A percentile compares a stretch with the other conserved stretches of the same genome.
These are phyloP conservation scores for Carposina sasakii DNA, from an alignment of 1,140 invertebrate genomes.

Conservation along the genomic window DNA sequence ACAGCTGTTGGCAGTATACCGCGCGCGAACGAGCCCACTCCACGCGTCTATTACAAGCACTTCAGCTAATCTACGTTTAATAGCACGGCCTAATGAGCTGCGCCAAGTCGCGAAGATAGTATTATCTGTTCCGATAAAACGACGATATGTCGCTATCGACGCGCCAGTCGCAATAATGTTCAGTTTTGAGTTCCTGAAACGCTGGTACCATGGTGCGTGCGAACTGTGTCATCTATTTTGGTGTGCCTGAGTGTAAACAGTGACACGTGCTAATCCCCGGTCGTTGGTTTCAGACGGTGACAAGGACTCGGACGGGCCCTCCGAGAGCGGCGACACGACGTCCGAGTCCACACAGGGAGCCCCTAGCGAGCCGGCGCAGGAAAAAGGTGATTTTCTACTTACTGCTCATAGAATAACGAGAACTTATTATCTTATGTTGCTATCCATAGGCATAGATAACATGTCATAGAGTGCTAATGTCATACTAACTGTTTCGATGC, in stretches of 20 bases:
- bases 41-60: slow-evolving; percentile 29
- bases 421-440: too few species aligned
- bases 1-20: not conserved
- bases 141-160: slow-evolving; percentile 40
- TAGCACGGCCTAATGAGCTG: slow-evolving; percentile 23
- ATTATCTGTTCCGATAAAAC: slow-evolving; percentile 53
- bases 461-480: too few species aligned
- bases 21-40: slow-evolving; percentile 26
- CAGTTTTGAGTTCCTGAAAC: slow-evolving; percentile 61
- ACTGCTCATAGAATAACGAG: slow-evolving; percentile 12
- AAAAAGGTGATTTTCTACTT: slow-evolving; percentile 61
- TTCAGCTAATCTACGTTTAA: slow-evolving; percentile 8
- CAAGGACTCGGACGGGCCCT: slow-evolving; percentile 68
- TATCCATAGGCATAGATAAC: too few species aligned
- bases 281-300: slow-evolving; percentile 61
- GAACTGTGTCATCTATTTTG: slow-evolving; percentile 20
- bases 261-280: too few species aligned
- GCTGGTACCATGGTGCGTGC: slow-evolving; percentile 62
- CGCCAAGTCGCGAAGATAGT: slow-evolving; percentile 17
- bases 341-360: slow-evolving; percentile 62
- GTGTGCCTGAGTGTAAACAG: slow-evolving; percentile 18
- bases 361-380: slow-evolving; percentile 58
- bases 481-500: too few species aligned
- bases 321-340: slow-evolving; percentile 69
- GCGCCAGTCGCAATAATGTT: slow-evolving; percentile 51